phyloP scores from a whole-genome alignment of 53 echinoderm and acorn worm species.

The Patiria pectinifera region DNA sequence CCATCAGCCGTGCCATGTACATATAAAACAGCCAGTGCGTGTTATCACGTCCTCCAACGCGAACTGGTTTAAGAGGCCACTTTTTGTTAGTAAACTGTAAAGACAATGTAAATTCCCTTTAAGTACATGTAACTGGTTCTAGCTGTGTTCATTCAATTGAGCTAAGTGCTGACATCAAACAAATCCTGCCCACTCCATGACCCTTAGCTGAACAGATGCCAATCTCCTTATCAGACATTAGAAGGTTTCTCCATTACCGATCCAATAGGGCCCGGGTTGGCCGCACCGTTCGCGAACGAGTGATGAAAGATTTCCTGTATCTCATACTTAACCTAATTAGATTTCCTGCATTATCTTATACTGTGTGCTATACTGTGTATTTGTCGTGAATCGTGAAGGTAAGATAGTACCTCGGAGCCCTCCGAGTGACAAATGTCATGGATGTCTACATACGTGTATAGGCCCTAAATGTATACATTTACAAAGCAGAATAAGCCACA shows the following conservation, averaged over 20 bases:
- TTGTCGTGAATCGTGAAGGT: background rate
- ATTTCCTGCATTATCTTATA: conserved; percentile 44
- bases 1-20: no score
- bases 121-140: background rate
- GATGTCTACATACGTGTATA: background rate
- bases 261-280: background rate
- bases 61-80: no score
- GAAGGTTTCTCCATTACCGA: background rate
- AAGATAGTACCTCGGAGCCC: background rate
- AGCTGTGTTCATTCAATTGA: background rate
- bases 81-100: background rate
- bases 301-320: conserved; percentile 41
- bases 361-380: background rate
- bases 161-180: conserved; percentile 20
- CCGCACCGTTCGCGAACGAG: background rate
- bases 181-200: conserved; percentile 22
- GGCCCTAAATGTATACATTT: no score
- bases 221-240: background rate
- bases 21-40: no score
- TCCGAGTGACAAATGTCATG: background rate
- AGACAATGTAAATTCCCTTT: background rate
- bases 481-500: no score
- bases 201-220: background rate
- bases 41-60: no score
- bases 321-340: conserved; percentile 41